phyloP scores from a whole-genome alignment of 2,888 invertebrate species.

The Ennomos fuscantarius region DNA sequence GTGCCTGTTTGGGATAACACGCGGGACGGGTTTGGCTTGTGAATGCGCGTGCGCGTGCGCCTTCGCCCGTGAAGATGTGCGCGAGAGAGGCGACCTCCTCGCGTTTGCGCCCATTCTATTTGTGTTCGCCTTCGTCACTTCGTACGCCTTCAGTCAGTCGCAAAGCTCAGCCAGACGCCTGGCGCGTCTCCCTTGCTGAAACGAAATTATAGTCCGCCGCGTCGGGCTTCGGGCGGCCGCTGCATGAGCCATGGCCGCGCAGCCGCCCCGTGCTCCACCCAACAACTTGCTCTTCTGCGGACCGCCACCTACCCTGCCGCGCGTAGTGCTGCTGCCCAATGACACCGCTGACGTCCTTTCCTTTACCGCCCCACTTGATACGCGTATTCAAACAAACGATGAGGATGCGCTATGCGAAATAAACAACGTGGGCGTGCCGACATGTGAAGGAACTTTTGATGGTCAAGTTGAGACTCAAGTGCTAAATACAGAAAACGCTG shows the following conservation, averaged over 20 bases:
- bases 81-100: conserved; percentile 84
- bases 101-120: conserved; percentile 84
- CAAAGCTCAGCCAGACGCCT: conserved; percentile 80
- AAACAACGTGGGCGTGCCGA: conserved; percentile 81
- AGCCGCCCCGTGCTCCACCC: conserved; percentile 78
- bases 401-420: conserved; percentile 71
- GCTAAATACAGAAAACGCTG: conserved; percentile 53
- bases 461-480: conserved; percentile 55
- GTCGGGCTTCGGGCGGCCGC: conserved; percentile 70
- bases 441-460: conserved; percentile 60
- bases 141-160: conserved; percentile 83
- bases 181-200: conserved; percentile 71
- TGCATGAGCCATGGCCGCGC: conserved; percentile 79
- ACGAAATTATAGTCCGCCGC: conserved; percentile 68
- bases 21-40: conserved; percentile 80
- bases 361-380: conserved; percentile 49
- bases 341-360: conserved; percentile 53
- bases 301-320: conserved; percentile 78
- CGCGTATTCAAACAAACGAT: conserved; percentile 64
- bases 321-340: conserved; percentile 81
- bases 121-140: conserved; percentile 83
- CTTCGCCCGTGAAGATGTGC: conserved; percentile 83
- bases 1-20: conserved; percentile 74
- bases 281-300: conserved; percentile 81
- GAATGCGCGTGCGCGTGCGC: conserved; percentile 81